Percentiles rank a stretch among this genome's conserved stretches.
These are phyloP conservation scores for Hypercompe scribonia DNA, from an alignment of 2,888 invertebrate species.

Conservation along the genomic window DNA sequence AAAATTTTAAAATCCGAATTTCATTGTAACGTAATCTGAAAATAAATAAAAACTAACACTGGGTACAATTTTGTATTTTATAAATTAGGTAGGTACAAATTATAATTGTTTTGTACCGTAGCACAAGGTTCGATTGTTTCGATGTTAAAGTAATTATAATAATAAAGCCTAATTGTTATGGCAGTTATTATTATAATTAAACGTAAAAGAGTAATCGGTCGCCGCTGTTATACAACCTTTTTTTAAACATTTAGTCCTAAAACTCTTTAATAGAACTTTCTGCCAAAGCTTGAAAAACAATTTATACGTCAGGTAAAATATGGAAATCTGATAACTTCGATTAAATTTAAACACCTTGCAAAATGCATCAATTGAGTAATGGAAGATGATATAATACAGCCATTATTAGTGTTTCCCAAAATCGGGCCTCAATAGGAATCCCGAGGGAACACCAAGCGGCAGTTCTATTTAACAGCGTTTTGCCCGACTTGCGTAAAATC, in stretches of 20 bases:
- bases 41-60: conserved; percentile 46
- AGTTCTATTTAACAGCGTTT: not conserved
- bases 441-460: not conserved
- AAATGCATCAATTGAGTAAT: not conserved
- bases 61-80: conserved; percentile 61
- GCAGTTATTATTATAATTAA: conserved; percentile 14
- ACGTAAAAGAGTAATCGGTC: conserved; percentile 27
- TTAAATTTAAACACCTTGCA: not conserved
- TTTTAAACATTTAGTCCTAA: not conserved
- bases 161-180: conserved; percentile 9
- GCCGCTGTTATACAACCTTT: not conserved
- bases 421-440: not conserved
- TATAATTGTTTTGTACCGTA: conserved; percentile 32
- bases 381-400: not conserved
- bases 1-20: conserved; percentile 55
- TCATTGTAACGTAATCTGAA: conserved; percentile 54
- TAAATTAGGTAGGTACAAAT: conserved; percentile 35
- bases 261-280: not conserved
- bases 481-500: not conserved
- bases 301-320: not conserved
- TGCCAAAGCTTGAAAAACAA: not conserved
- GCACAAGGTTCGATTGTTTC: conserved; percentile 42
- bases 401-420: too few species aligned
- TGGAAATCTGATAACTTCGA: not conserved
- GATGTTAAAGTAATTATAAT: conserved; percentile 17